Conservation (phyloP, 2,113 vertebrate species). For the Menura novaehollandiae region DNA sequence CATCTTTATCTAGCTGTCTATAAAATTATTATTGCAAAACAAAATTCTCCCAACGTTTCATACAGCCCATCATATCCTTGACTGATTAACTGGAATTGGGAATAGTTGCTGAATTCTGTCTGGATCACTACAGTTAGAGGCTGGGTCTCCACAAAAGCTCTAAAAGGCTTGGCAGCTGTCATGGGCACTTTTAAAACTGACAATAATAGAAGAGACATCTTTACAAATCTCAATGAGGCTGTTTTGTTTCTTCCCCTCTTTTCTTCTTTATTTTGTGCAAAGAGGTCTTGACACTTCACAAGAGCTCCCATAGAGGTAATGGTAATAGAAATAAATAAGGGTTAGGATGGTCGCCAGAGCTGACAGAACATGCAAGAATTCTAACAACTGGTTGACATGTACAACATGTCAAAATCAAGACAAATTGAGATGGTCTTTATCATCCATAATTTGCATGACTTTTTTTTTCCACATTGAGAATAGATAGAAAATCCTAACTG, state of each 20-base stretch:
- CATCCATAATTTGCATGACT: neutral
- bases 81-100: neutral
- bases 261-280: neutral
- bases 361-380: neutral
- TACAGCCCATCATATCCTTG: neutral
- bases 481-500: neutral
- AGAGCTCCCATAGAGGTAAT: neutral
- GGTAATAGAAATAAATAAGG: neutral
- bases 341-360: neutral
- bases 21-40: neutral
- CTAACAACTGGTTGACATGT: neutral
- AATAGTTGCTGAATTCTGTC: neutral
- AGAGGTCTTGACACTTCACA: neutral
- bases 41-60: neutral
- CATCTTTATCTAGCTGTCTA: neutral
- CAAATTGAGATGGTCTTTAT: neutral
- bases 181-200: neutral
- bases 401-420: neutral
- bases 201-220: neutral
- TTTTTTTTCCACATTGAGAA: neutral
- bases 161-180: neutral
- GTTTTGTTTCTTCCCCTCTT: neutral
- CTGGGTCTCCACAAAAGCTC: neutral
- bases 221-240: neutral
- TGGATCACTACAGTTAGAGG: neutral